Base-by-base conservation (phyloP, 23 tunicate species). In the Corella eumyota region DNA sequence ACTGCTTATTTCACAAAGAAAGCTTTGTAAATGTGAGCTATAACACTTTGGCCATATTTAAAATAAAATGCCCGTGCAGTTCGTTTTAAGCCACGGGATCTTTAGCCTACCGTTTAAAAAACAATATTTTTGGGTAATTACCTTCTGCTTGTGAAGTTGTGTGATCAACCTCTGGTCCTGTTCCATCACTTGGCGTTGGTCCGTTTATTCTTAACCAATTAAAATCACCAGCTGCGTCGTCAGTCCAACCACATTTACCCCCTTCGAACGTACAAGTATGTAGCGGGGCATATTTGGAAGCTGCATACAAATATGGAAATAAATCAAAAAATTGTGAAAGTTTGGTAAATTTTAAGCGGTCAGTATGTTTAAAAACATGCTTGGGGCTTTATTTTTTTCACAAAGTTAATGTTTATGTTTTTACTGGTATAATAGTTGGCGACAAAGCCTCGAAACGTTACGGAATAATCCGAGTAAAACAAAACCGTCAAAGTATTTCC, bases 151-250 rank as follows among this genome's bases (percentile, higher is more conserved):
- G 37, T 47, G 56, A 36, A 21, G 76, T 78, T 28, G 95, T 85
- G 63, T 85, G 85, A 32, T 85, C 95, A 30, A 49, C 34, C 19
- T 75, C 1, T 1, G 95, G 95, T n/a, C 95, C 95, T 0, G 95
- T 85, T 2, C 38, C 75, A 36, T 33, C 32, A 59, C 86, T 78
- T 2, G 34, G 56, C 6, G 95, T 76, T 32, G 71, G 13, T 5
- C 95, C 95, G 2, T 38, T 51, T 7, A 34, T 50, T 66, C 56
- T 36, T 6, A 30, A 20, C 70, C 75, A 85, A 13, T 62, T 26
- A 27, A 77, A 71, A 56, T 77, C 86, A 6, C 64, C 83, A 4
- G 79, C 32, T 1, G 34, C 33, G 33, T 77, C 85, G 35, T 71
- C 38, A 4, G 45, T 27, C 95, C 95, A 85, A 3, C 79, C 79